Conservation (phyloP, 2,113 vertebrate species). For the Tricholaema leucomelas region DNA sequence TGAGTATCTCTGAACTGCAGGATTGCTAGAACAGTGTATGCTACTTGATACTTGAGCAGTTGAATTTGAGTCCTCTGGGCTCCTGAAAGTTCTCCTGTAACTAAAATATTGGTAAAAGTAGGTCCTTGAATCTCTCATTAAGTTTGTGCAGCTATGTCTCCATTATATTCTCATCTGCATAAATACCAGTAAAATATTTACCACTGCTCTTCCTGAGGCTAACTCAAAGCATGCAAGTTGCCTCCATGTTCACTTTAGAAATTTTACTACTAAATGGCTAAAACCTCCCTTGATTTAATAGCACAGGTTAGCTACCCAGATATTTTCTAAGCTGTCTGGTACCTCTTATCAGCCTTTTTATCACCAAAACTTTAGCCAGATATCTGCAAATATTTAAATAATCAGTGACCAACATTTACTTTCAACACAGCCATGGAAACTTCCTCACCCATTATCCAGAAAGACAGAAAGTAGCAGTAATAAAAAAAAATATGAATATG, state of each 20-base stretch:
- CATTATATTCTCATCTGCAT: not conserved
- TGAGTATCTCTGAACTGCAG: not conserved
- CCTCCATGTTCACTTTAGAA: not conserved
- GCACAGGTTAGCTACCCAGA: not conserved
- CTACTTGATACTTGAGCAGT: not conserved
- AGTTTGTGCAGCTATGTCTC: not conserved
- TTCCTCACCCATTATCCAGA: not conserved
- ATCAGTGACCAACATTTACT: not conserved
- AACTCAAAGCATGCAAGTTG: not conserved
- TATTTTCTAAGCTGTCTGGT: not conserved
- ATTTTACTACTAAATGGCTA: not conserved
- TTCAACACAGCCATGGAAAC: not conserved
- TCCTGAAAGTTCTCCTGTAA: not conserved
- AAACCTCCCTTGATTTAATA: not conserved
- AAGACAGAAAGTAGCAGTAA: not conserved
- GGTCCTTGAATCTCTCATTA: not conserved
- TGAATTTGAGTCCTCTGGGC: not conserved
- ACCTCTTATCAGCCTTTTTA: not conserved
- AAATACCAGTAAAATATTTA: not conserved
- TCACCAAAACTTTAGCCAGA: not conserved
- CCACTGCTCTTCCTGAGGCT: not conserved
- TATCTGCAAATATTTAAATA: not conserved
- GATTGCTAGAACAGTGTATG: not conserved
- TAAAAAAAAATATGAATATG: not conserved
- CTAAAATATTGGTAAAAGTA: not conserved